Evolutionary conservation across 2,797 vertebrate genomes (phyloP), one percentile per base, ranked within the genome.

Genomic region (Manis crassicaudata): DNA sequence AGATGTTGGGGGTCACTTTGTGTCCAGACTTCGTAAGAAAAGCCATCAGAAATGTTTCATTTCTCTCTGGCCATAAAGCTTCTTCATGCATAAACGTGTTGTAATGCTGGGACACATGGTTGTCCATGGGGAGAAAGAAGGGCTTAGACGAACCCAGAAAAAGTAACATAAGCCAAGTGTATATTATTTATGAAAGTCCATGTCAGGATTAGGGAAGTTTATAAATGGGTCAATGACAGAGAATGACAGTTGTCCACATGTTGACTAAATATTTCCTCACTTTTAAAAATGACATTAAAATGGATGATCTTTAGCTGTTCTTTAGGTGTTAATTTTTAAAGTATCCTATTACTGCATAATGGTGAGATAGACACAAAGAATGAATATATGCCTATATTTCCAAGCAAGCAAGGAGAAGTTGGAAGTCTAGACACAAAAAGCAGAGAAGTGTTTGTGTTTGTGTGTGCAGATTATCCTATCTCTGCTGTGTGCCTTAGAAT

Each of bases 51-150:
- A 9, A 81, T 81, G 63, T 72, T 91, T n/a, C 11, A 27, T 88
- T 95, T 82, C 68, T 94, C 52, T 95, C 75, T 77, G 76, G 63
- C 84, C 82, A 86, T 40, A 92, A 95, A 84, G 86, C 50, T 60
- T 85, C 95, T 94, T 91, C 94, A 88, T 92, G 73, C 60, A 73
- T 37, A 67, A 63, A 29, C 32, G 23, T 32, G 73, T 58, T 81
- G 63, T 54, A 83, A 56, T 40, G 10, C 82, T 83, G 79, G 43
- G 56, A 40, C 43, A 46, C 40, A 73, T 32, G 32, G 52, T 72
- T 95, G 54, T 65, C 81, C 60, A 3, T 65, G 50, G 43, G 46
- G 52, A 32, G 63, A 83, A 93, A 72, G 73, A 70, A 43, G 32
- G 7, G 29, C 50, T 46, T 54, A 63, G 80, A 93, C 50, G 40